Base-by-base conservation (phyloP, 1,140 invertebrate species). In the Leptinotarsa texana region DNA sequence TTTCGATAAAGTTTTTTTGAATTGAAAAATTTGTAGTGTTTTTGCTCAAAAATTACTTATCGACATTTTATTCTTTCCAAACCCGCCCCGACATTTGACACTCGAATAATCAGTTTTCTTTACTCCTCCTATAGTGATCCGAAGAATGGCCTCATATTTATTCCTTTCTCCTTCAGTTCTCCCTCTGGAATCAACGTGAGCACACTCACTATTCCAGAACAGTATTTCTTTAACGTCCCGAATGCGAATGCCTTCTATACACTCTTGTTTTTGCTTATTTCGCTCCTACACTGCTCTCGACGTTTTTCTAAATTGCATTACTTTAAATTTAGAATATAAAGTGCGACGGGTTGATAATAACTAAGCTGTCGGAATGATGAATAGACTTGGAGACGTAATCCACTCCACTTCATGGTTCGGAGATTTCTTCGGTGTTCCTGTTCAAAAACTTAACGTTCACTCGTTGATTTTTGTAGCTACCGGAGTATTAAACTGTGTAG, bases 251-350 rank as follows among this genome's bases (percentile, higher is more conserved):
- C n/a, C 51, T 57, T 57, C 51, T 18, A 57, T 18, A 57, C 51
- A 15, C n/a, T 57, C 51, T 57, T 57, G 51, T 57, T 57, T 18
- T 57, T 17, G 51, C 51, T 57, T 57, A n/a, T 57, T 57, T 18
- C 51, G 13, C 51, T 15, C n/a, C 51, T 57, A 15, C n/a, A 57
- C 51, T 57, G n/a, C 6, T 57, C 51, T 57, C 51, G 15, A 17
- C 51, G 51, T 57, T 57, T 57, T 57, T 57, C n/a, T 18, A 57
- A 57, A 57, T 57, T 57, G n/a, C 51, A 57, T 57, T 57, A 57
- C 17, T 57, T 18, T 18, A 15, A 57, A 57, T 57, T 57, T 18
- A 15, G 17, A 57, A 57, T 57, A 17, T 57, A 57, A 57, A 57
- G 51, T 57, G n/a, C 51, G 15, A 57, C 51, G 51, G 51, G 15